These are phyloP conservation scores for Punctoribates punctum DNA, from an alignment of 2,888 invertebrate species.

Conservation along the genomic window DNA sequence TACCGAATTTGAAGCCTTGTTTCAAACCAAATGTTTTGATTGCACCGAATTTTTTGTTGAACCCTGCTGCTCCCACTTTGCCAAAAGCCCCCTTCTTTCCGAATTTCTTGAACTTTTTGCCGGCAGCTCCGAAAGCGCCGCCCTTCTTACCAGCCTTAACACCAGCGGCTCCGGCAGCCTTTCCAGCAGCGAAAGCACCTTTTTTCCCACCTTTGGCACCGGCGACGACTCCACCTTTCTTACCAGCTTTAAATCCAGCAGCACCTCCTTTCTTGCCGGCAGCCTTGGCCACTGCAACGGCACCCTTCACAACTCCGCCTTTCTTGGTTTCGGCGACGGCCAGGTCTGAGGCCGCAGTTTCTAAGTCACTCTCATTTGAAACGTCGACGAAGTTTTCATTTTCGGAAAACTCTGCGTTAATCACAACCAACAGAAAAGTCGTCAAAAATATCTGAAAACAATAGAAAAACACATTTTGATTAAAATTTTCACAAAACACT, in stretches of 20 bases:
- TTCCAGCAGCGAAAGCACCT: conserved; percentile 30
- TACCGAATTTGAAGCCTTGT: conserved; percentile 41
- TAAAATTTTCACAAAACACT: neutral
- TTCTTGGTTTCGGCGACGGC: neutral
- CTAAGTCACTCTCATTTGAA: conserved; percentile 27
- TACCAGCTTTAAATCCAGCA: conserved; percentile 29
- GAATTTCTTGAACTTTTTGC: conserved; percentile 38
- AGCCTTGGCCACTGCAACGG: conserved; percentile 21
- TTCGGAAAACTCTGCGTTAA: neutral
- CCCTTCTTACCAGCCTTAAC: conserved; percentile 28
- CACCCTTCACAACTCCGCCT: conserved; percentile 1
- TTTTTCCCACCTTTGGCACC: conserved; percentile 31
- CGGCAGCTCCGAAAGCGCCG: conserved; percentile 34
- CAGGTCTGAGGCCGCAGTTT: conserved; percentile 14
- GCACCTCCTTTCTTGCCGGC: conserved; percentile 31
- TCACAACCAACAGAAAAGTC: conserved; percentile 12
- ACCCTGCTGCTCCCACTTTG: conserved; percentile 34
- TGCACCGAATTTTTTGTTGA: conserved; percentile 35
- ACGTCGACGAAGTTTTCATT: conserved; percentile 10
- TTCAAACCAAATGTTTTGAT: conserved; percentile 34
- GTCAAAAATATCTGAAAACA: conserved; percentile 7
- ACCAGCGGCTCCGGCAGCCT: conserved; percentile 27
- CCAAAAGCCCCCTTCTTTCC: conserved; percentile 36
- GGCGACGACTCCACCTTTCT: conserved; percentile 17
- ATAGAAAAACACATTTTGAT: neutral